Base-by-base conservation (phyloP, 2,888 invertebrate genomes). In the Nephrocerus scutellatus region DNA sequence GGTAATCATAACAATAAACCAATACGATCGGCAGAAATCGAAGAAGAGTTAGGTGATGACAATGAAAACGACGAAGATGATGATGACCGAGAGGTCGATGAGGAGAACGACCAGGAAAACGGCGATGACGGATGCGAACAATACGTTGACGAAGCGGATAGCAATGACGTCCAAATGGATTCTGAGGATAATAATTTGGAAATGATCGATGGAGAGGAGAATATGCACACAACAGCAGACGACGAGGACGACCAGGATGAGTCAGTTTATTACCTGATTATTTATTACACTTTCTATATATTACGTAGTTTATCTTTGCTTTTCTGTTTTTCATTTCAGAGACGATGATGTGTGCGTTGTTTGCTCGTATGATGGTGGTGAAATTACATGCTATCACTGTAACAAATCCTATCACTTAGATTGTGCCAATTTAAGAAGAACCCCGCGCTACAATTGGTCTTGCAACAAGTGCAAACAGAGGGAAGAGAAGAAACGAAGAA, bases 351-450 rank as follows among this genome's bases (percentile, higher is more conserved):
- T 56, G 2, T 66, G 66, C 33, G 55, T 52, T 24, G 50, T 52
- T 10, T 66, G 66, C 25, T 63, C 59, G 28, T 61, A 62, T 20
- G 57, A 62, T 36, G 59, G 57, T 15, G 54, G 60, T 9, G 68
- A 63, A 36, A 46, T 66, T 9, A 46, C 48, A 6, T 62, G 66
- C 31, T 41, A 39, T 16, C 55, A 53, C 10, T 67, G 67, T 44
- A 57, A 53, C 12, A 53, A 53, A 35, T 70, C 74, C 47, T 84
- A 74, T 67, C 90, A 91, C 66, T 67, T 79, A 33, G 82, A 85
- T 63, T 91, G 90, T 65, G 68, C 74, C 28, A 75, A 77, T 28
- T 58, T 82, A 21, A 70, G 74, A 48, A 71, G 78, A 46, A 63
- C 72, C 12, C 82, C 80, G 0, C 71, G 80, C 24, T 74, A 76